Conservation (phyloP, 2,113 vertebrate genomes). For the Heloderma charlesbogerti region DNA sequence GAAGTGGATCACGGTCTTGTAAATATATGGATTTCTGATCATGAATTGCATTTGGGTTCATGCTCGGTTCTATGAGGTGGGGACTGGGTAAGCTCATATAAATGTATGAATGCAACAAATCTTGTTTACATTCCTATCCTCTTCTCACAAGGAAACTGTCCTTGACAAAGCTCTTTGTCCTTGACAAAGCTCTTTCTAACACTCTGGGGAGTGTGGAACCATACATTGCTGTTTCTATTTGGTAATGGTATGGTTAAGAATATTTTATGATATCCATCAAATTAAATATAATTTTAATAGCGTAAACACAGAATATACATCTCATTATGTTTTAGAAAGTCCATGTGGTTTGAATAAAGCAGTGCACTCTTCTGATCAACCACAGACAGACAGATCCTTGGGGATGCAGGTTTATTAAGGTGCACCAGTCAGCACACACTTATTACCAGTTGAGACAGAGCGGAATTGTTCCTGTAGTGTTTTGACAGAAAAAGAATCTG, state of each 20-base stretch:
- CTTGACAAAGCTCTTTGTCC: background rate
- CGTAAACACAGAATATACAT: slow-evolving; percentile 51
- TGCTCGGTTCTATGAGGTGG: no score
- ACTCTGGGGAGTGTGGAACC: background rate
- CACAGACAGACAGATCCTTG: slow-evolving; percentile 52
- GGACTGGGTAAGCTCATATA: no score
- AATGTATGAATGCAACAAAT: no score
- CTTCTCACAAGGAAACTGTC: background rate
- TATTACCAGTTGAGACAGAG: slow-evolving; percentile 46
- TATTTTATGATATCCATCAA: background rate
- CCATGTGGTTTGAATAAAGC: slow-evolving; percentile 65
- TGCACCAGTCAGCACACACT: slow-evolving; percentile 49
- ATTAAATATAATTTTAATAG: slow-evolving; percentile 52
- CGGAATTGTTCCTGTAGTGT: slow-evolving; percentile 52
- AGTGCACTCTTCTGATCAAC: slow-evolving; percentile 53
- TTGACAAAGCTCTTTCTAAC: background rate
- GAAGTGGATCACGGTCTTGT: no score
- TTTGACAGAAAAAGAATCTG: slow-evolving; percentile 72
- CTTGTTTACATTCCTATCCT: background rate
- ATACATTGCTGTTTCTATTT: background rate
- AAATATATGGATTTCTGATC: no score
- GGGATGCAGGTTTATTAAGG: slow-evolving; percentile 61
- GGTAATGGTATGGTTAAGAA: background rate
- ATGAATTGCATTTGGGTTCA: no score
- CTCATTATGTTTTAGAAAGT: slow-evolving; percentile 35